Evolutionary conservation across 2,888 invertebrate species (phyloP), one percentile per base, ranked within the genome.

Genomic region (Aquatica leii): DNA sequence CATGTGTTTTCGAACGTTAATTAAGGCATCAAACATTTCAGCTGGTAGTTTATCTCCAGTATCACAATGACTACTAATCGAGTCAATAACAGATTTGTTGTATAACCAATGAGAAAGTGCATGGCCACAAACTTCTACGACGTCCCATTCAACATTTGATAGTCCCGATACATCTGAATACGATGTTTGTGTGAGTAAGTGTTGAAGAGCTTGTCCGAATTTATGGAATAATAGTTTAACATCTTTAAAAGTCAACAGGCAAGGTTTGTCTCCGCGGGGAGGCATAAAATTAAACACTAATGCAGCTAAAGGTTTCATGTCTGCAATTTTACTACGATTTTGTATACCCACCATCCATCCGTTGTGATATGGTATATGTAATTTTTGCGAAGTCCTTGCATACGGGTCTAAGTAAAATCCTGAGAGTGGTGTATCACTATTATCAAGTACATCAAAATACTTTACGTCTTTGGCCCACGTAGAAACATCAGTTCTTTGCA

Each of bases 111-210:
- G 90, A 0, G 87, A 85, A 87, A 98, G 87, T 57, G 98, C 92
- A 72, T 93, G 86, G 0, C 93, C 90, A 65, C 92, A 90, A 0
- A 95, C 88, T 76, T 92, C 91, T 0, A 93, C 90, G 0, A 94
- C 93, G 81, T 98, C 98, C 95, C 95, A 96, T 83, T 98, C 98
- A 0, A 97, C 87, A 78, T 93, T 94, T 0, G 90, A 90, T 17
- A 92, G 82, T 0, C 97, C 97, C 1, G 95, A 88, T 0, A 95
- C 87, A 78, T 96, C 95, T 0, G 91, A 87, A 80, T 93, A 94
- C 12, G 90, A 90, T 0, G 91, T 89, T 75, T 87, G 89, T 0
- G 95, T 93, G 31, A 98, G 82, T 67, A 97, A 81, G 81, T 95
- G 92, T 71, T 97, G 94, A 46, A 98, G 82, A 0, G 91, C 87